A percentile compares a stretch with the other conserved stretches of the same genome.
Conservation (phyloP, 2,113 vertebrate genomes). For the Oenanthe melanoleuca region DNA sequence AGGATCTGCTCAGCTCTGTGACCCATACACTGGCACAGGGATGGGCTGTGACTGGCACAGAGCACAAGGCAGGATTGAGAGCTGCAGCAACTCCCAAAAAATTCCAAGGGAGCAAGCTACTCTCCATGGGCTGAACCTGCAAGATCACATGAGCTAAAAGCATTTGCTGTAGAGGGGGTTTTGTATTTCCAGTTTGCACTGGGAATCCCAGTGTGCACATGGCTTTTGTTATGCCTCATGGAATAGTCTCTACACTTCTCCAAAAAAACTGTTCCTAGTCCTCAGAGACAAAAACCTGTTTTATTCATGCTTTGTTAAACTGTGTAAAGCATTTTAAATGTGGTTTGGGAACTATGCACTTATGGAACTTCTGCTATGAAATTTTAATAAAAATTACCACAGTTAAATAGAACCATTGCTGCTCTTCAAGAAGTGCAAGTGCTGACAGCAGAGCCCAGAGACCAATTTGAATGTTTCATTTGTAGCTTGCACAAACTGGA, state of each 20-base stretch:
- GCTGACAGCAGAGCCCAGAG: not conserved
- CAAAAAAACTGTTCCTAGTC: not conserved
- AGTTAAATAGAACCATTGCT: not conserved
- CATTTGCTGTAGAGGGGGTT: not conserved
- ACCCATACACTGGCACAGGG: fast-evolving
- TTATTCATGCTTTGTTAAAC: slow-evolving; percentile 16
- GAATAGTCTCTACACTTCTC: not conserved
- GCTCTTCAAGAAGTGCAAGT: not conserved
- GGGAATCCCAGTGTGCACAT: not conserved
- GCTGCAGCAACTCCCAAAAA: not conserved
- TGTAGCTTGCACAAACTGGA: not conserved
- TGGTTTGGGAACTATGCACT: not conserved
- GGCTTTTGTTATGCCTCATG: not conserved
- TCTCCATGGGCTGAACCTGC: not conserved
- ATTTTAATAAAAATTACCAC: slow-evolving; percentile 5
- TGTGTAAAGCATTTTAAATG: slow-evolving; percentile 20
- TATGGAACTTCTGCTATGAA: not conserved
- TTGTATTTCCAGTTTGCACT: not conserved
- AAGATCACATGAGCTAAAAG: fast-evolving
- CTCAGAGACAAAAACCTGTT: not conserved
- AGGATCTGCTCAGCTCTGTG: not conserved
- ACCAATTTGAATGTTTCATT: not conserved
- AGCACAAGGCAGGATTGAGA: not conserved
- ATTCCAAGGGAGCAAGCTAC: not conserved
- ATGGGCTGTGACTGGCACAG: not conserved